These are phyloP conservation scores for Pangasius larnaudii DNA, from an alignment of 2,797 vertebrate species.

Conservation along the genomic window DNA sequence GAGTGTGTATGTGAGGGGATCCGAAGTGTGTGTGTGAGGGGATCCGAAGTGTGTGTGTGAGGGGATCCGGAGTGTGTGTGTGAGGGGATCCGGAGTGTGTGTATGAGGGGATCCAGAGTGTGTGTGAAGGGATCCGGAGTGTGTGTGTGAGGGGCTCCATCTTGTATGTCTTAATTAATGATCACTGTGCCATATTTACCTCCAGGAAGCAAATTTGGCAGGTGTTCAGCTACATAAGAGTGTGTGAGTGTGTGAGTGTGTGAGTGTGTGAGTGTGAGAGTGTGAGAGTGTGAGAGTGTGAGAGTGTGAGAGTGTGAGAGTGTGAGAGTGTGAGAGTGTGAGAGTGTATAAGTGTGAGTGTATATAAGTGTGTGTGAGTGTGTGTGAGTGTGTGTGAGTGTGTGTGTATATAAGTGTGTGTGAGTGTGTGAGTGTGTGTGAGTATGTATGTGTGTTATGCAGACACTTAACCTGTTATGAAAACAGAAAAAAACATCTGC, in stretches of 20 bases:
- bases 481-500: constrained; percentile 25
- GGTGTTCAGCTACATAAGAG: constrained; percentile 23
- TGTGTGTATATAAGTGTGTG: constrained; percentile 11
- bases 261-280: neutral
- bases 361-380: too few relatives aligned
- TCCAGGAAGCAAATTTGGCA: constrained; percentile 19
- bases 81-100: neutral
- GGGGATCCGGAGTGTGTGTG: neutral
- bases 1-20: neutral
- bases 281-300: neutral
- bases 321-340: too few relatives aligned
- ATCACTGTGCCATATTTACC: constrained; percentile 7
- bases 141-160: neutral
- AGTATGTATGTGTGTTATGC: constrained; percentile 1
- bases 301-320: too few relatives aligned
- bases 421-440: neutral
- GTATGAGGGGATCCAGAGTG: neutral
- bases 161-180: neutral
- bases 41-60: neutral
- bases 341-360: too few relatives aligned
- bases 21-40: neutral
- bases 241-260: constrained; percentile 28
- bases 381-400: constrained; percentile 16
- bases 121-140: neutral
- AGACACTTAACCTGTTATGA: constrained; percentile 14